Base-by-base conservation (phyloP, 2,888 invertebrate species). In the Parascotia fuliginaria region DNA sequence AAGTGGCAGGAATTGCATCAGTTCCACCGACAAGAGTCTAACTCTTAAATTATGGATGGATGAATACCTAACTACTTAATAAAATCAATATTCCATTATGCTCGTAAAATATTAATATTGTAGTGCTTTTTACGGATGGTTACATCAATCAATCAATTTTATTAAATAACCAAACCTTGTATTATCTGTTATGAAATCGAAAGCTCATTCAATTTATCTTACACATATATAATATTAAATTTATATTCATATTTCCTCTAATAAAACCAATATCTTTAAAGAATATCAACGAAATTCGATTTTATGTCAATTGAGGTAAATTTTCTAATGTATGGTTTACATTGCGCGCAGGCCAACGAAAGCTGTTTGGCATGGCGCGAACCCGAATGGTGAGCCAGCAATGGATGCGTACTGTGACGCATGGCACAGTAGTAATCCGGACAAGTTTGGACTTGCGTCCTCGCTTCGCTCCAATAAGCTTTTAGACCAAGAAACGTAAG, bases 361-460 rank as follows among this genome's bases (percentile, higher is more conserved):
- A 87, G 95, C 97, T 34, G 95, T 98, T 24, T 99, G 99, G 99
- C 99, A 99, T 77, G 99, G 99, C 2, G 96, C 98, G 4, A 95
- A 95, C 73, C 92, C 95, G 9, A 94, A 94, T 59, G 99, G 99
- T 0, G 96, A 97, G 79, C 95, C 98, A 49, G 96, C 96, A 34
- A 94, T 96, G 93, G 97, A 98, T 75, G 95, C 96, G 24, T 97
- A 97, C 77, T 98, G 98, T 85, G 97, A 97, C 79, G 97, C 97
- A 38, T 99, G 98, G 98, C 96, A 97, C 80, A 95, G 97, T 44
- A 94, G 95, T 61, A 95, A 94, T 43, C 89, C 94, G 6, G 95
- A 96, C 75, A 96, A 96, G 82, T 94, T 95, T 55, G 98, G 98
- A 0, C 93, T 97, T 44, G 98, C 96, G 37, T 97, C 97, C 51